Percentiles rank a stretch among this genome's conserved stretches.
Conservation (phyloP, 2,888 invertebrate genomes). For the Pseudococcus viburni region DNA sequence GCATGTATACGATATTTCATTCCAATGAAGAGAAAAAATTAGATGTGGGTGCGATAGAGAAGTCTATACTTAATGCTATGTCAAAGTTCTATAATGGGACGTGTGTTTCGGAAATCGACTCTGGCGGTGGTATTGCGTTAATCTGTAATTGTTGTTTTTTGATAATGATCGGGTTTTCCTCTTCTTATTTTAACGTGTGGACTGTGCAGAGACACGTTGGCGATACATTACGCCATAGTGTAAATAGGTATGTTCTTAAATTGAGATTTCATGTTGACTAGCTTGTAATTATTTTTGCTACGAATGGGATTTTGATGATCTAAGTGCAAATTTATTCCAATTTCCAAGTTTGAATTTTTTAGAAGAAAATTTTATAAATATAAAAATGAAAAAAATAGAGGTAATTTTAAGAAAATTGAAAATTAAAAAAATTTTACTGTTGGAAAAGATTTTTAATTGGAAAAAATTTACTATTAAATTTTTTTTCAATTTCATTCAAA, state of each 20-base stretch:
- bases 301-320: too few species aligned
- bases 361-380: too few species aligned
- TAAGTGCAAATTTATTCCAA: too few species aligned
- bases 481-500: too few species aligned
- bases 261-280: constrained; percentile 16
- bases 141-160: constrained; percentile 24
- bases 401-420: too few species aligned
- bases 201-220: constrained; percentile 23
- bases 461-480: too few species aligned
- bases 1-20: not conserved
- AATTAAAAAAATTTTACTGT: too few species aligned
- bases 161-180: constrained; percentile 2
- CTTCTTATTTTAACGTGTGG: not conserved
- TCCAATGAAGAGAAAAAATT: not conserved
- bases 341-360: too few species aligned
- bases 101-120: constrained; percentile 35
- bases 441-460: too few species aligned
- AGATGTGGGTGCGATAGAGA: not conserved
- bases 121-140: not conserved
- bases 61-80: not conserved
- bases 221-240: constrained; percentile 8
- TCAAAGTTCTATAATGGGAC: not conserved
- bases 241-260: not conserved
- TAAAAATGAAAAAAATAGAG: too few species aligned
- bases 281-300: too few species aligned